Percentiles rank a stretch among this genome's conserved stretches.
These are phyloP conservation scores for Gallirallus australis DNA, from an alignment of 2,797 vertebrate genomes.

Conservation along the genomic window DNA sequence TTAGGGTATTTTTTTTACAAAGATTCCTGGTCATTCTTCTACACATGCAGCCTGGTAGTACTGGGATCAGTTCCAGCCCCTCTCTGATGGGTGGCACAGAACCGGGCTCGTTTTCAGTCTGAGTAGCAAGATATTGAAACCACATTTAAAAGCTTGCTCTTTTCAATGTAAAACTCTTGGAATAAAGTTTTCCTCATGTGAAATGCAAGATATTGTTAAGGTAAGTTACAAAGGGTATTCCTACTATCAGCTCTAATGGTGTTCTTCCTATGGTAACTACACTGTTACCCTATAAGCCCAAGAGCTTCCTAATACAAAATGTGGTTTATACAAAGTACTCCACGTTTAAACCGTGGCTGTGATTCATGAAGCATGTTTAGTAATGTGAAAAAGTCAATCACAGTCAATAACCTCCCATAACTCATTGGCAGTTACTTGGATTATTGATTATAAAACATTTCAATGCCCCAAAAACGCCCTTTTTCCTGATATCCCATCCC, in stretches of 20 bases:
- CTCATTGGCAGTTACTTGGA: background rate
- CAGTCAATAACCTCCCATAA: background rate
- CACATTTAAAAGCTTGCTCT: background rate
- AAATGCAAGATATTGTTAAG: background rate
- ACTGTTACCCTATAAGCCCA: fast-evolving
- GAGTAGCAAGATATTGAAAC: background rate
- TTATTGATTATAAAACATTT: background rate
- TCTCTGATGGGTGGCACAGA: background rate
- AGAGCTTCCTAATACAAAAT: background rate
- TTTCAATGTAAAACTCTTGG: background rate
- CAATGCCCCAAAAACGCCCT: fast-evolving
- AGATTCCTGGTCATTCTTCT: background rate
- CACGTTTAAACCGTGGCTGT: background rate
- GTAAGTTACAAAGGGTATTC: background rate
- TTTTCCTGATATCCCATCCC: background rate
- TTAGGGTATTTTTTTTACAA: no score
- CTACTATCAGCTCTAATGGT: background rate
- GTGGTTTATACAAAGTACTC: background rate
- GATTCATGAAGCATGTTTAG: background rate
- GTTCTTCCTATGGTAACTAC: background rate
- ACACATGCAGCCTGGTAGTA: background rate
- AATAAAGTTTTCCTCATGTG: background rate
- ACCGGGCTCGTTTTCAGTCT: background rate
- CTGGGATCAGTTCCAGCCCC: background rate
- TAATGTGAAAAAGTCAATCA: background rate